phyloP scores from a whole-genome alignment of 2,888 invertebrate genomes.

The Caradrina clavipalpis region DNA sequence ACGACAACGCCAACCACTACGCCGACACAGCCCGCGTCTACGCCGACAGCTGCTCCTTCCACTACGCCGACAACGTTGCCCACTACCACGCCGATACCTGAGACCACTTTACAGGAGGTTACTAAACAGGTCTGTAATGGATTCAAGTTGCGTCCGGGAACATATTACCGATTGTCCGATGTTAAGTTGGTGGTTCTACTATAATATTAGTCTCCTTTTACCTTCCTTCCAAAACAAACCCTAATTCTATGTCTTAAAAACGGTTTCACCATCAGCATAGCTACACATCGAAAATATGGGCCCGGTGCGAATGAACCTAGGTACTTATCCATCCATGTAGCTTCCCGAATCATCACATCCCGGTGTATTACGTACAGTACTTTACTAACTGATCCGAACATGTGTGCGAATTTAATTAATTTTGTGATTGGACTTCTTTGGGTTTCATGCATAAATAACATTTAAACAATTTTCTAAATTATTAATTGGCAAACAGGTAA shows the following conservation, averaged over 20 bases:
- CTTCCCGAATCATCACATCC: constrained; percentile 36
- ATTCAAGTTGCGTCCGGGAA: constrained; percentile 17
- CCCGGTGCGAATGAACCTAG: constrained; percentile 20
- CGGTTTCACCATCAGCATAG: neutral
- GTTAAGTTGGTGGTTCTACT: neutral
- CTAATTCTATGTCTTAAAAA: neutral
- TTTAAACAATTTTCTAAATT: constrained; percentile 61
- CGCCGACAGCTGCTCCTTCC: constrained; percentile 49
- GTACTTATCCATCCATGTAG: constrained; percentile 22
- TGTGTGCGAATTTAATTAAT: constrained; percentile 43
- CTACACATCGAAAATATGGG: constrained; percentile 36
- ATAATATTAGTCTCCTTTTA: no score
- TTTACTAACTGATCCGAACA: constrained; percentile 52
- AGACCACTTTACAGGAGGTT: constrained; percentile 81
- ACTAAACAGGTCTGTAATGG: constrained; percentile 82
- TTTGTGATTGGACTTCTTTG: constrained; percentile 46
- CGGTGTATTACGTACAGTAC: constrained; percentile 44
- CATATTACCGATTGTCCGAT: constrained; percentile 36
- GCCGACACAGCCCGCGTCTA: constrained; percentile 66
- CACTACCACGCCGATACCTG: constrained; percentile 77
- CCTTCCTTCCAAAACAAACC: no score
- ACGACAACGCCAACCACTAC: constrained; percentile 65
- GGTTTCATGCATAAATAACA: constrained; percentile 49
- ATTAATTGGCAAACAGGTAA: constrained; percentile 45
- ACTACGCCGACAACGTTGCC: constrained; percentile 66